Base-by-base conservation (phyloP, 1,140 invertebrate species). In the Acromyrmex echinatior region DNA sequence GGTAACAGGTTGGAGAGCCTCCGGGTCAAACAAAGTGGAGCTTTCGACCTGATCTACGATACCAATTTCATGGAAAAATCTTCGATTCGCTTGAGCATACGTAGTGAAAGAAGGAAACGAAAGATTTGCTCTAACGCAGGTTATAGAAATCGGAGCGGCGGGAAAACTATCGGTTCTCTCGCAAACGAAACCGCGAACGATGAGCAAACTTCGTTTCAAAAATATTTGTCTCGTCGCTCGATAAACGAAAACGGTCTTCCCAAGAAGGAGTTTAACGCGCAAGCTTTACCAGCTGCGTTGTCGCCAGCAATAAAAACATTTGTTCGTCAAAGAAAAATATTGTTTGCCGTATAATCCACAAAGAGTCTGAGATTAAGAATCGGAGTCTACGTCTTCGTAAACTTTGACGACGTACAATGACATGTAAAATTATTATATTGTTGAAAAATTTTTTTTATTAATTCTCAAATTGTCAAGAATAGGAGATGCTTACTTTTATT, bases 51-150 rank as follows among this genome's bases (percentile, higher is more conserved):
- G 91, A 92, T 92, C 87, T 92, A 90, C 77, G 86, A 66, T 82
- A 86, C 68, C 86, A 80, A 90, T 91, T 87, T 81, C 62, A 56
- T 39, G 51, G 86, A 91, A 90, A 91, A 91, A 91, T 91, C 88
- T 86, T 74, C 84, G 49, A 71, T 51, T 68, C 53, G 63, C 35
- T 60, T 65, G 63, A 70, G 65, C 76, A 79, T 81, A 80, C 53
- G 74, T 86, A 86, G 60, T 21, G 39, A 31, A 10, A 45, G 25
- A 76, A 53, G 58, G 2, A n/a, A 76, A 86, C 60, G 82, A 28
- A 45, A 79, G 62, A 68, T 84, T 84, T 84, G 70, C 80, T 84
- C 80, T 84, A 84, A 76, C 70, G 39, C 56, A 39, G 39, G 70
- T 84, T 84, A 84, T 51, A 84, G 80, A 84, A 76, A 84, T 84